Evolutionary conservation across 2,797 vertebrate genomes (phyloP).

Genomic region (Oreochromis mossambicus): DNA sequence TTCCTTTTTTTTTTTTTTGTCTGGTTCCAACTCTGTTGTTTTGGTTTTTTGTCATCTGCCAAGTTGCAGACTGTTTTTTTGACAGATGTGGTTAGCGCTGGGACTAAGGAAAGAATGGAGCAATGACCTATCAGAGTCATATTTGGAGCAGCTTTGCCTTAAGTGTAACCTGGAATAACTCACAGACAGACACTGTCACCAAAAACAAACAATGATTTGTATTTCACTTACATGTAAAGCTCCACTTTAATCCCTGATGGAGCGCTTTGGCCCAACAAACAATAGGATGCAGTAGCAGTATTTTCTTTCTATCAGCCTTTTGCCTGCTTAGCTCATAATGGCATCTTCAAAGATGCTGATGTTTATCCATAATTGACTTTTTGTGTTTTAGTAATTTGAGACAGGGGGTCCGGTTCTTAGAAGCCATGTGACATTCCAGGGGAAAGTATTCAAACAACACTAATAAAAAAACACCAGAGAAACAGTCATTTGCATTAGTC

Average conservation of each 20-base stretch:
- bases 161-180: background rate
- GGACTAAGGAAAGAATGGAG: background rate
- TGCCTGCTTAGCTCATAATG: background rate
- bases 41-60: background rate
- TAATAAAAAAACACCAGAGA: background rate
- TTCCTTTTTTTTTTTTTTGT: background rate
- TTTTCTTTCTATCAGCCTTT: background rate
- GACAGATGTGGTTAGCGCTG: background rate
- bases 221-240: background rate
- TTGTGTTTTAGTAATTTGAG: background rate
- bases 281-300: rapidly evolving
- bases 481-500: background rate
- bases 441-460: background rate
- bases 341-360: background rate
- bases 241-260: background rate
- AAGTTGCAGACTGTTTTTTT: background rate
- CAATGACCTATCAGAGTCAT: background rate
- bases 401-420: rapidly evolving
- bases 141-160: background rate
- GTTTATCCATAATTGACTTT: background rate
- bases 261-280: background rate
- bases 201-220: background rate
- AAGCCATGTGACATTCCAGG: background rate
- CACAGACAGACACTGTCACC: background rate
- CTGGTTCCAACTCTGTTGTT: background rate